Conservation (phyloP, 2,113 vertebrate genomes). For the Piprites chloris region DNA sequence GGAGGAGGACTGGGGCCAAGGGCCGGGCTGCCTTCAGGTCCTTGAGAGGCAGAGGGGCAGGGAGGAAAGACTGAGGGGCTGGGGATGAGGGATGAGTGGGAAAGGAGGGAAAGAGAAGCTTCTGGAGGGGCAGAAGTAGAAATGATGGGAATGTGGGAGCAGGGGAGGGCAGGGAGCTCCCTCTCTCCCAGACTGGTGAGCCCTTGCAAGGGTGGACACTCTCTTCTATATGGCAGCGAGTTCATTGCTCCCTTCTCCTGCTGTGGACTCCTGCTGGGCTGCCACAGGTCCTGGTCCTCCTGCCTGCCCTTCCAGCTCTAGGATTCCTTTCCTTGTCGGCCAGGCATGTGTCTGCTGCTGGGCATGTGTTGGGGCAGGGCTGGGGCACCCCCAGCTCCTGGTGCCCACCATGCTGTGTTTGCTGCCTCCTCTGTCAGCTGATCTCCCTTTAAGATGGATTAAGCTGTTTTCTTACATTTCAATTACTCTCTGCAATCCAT, state of each 20-base stretch:
- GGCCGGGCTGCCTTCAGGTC: accelerated
- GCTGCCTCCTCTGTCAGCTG: background rate
- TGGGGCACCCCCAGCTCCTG: background rate
- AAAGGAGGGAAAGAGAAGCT: background rate
- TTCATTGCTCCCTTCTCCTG: background rate
- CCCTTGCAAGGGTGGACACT: background rate
- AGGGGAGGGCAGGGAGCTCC: background rate
- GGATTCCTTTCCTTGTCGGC: background rate
- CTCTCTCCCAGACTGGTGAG: background rate
- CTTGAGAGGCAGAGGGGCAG: background rate
- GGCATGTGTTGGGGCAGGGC: background rate
- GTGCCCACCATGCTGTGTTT: background rate
- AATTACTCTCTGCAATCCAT: background rate
- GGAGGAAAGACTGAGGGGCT: background rate
- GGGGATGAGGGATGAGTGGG: background rate
- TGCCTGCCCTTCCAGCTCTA: background rate
- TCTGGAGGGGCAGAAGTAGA: background rate
- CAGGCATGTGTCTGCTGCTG: background rate
- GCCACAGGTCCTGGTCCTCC: background rate
- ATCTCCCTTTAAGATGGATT: background rate
- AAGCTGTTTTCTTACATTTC: slow-evolving; percentile 9
- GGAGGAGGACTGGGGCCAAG: background rate
- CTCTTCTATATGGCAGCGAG: accelerated
- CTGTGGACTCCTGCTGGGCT: background rate
- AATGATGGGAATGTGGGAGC: background rate